Conservation (phyloP, 2,797 vertebrate genomes). For the Danio albolineatus region DNA sequence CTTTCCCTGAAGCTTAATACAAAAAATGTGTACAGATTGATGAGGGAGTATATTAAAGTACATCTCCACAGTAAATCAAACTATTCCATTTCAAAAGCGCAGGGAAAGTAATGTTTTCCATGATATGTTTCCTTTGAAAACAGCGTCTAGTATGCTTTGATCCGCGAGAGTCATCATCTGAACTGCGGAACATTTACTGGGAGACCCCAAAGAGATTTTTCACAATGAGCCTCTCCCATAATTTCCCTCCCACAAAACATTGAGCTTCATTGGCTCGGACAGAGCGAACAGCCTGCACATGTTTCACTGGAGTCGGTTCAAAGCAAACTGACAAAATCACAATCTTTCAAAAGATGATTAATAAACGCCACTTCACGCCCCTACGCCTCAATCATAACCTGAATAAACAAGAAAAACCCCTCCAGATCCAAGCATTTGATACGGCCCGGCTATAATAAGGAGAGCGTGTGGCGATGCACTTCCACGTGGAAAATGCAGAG, state of each 20-base stretch:
- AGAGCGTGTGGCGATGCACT: conserved; percentile 16
- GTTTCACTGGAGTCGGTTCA: conserved; percentile 43
- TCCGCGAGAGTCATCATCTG: conserved; percentile 12
- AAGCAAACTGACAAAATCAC: conserved; percentile 38
- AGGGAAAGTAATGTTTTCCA: conserved; percentile 1
- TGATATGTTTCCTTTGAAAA: conserved; percentile 1
- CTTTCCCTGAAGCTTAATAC: too few relatives aligned
- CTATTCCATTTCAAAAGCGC: neutral
- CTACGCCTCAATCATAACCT: neutral
- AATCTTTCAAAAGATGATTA: conserved; percentile 22
- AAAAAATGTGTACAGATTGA: neutral
- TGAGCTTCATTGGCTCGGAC: conserved; percentile 24
- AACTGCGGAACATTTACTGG: conserved; percentile 18
- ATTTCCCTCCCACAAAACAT: conserved; percentile 23
- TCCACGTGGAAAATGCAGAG: conserved; percentile 5
- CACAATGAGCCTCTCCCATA: conserved; percentile 19
- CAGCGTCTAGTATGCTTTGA: conserved; percentile 20
- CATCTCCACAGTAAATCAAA: neutral
- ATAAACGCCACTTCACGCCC: conserved; percentile 16
- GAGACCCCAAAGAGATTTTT: conserved; percentile 3
- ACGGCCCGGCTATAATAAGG: conserved; percentile 18
- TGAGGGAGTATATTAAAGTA: neutral
- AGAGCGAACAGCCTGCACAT: conserved; percentile 14
- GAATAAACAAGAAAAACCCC: conserved; percentile 26
- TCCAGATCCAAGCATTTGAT: conserved; percentile 30